A percentile compares a stretch with the other conserved stretches of the same genome.
phyloP scores from a whole-genome alignment of 1,140 invertebrate genomes.

The Berghia stephanieae region DNA sequence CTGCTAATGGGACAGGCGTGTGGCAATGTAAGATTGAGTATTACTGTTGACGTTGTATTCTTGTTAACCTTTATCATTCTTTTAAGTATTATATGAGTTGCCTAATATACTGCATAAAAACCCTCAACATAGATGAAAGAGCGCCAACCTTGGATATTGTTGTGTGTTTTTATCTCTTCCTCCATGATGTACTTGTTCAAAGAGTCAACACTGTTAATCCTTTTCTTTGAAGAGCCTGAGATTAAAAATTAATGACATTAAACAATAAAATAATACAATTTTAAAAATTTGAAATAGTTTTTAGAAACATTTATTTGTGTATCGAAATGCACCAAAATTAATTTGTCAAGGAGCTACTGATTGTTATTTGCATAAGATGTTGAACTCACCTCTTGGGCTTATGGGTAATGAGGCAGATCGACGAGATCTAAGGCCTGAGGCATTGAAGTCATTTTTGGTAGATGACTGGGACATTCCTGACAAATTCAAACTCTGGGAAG shows the following conservation, averaged over 20 bases:
- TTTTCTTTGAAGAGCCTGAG: conserved; percentile 40
- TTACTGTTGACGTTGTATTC: not conserved
- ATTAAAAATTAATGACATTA: conserved; percentile 6
- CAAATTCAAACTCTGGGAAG: conserved; percentile 24
- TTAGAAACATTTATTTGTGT: too few species aligned
- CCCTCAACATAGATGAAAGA: too few species aligned
- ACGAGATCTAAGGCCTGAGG: conserved; percentile 11
- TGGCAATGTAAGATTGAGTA: not conserved
- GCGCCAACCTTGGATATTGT: conserved; percentile 46
- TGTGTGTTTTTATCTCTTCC: conserved; percentile 53
- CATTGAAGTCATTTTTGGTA: conserved; percentile 5
- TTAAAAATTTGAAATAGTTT: not conserved
- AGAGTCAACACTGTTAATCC: conserved; percentile 45
- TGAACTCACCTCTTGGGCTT: conserved; percentile 4
- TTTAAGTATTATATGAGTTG: too few species aligned
- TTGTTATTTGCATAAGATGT: too few species aligned
- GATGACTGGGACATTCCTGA: conserved; percentile 20
- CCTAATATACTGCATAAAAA: too few species aligned
- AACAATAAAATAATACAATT: not conserved
- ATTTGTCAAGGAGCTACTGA: too few species aligned
- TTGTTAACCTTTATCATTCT: conserved; percentile 9
- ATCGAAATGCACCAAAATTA: too few species aligned
- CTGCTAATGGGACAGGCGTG: not conserved
- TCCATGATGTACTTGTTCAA: conserved; percentile 50
- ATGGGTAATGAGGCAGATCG: conserved; percentile 27